phyloP scores from a whole-genome alignment of 2,888 invertebrate species.

The Melinopterus prodromus region DNA sequence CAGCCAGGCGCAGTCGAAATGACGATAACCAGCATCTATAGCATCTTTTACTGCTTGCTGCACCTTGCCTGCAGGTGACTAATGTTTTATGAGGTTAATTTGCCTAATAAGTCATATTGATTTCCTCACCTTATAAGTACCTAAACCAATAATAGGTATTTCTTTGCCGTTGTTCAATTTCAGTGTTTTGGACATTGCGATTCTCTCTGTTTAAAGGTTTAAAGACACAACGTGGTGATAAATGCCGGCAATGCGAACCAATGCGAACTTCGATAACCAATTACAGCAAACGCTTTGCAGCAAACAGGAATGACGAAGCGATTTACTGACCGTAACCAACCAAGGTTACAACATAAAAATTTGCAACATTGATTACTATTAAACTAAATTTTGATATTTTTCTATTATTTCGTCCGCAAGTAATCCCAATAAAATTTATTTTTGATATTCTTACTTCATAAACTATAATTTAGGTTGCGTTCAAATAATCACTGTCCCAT shows the following conservation, averaged over 20 bases:
- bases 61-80: conserved; percentile 52
- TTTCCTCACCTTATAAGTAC: conserved; percentile 67
- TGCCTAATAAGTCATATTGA: conserved; percentile 6
- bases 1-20: conserved; percentile 70
- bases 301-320: neutral
- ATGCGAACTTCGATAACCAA: neutral
- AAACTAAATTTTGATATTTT: neutral
- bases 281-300: neutral
- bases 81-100: conserved; percentile 11
- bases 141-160: conserved; percentile 70
- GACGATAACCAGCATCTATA: conserved; percentile 69
- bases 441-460: no score
- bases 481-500: no score
- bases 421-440: no score
- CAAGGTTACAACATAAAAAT: neutral
- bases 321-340: neutral
- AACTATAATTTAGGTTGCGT: no score
- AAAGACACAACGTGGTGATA: conserved; percentile 6
- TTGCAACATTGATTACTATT: neutral
- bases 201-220: neutral
- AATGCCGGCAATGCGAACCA: neutral
- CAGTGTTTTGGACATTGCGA: conserved; percentile 53
- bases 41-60: conserved; percentile 63
- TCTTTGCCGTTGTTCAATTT: conserved; percentile 66
- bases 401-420: neutral